Base-by-base conservation (phyloP, 2,888 invertebrate species). In the Agelastica alni region DNA sequence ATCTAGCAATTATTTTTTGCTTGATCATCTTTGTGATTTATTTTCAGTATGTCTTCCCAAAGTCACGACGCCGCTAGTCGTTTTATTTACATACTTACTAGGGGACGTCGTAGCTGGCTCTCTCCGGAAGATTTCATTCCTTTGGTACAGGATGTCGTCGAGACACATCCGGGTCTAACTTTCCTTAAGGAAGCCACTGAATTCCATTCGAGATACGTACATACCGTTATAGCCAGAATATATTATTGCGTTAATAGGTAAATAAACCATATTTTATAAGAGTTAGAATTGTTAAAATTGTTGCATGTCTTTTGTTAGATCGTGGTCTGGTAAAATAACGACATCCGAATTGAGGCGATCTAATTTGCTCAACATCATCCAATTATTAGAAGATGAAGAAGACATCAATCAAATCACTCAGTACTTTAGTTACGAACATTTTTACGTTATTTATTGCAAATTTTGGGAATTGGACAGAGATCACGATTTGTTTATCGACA, bases 401-500 rank as follows among this genome's bases (percentile, higher is more conserved):
- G 97, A 98, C 75, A 97, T 97, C 71, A 98, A 97, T 80, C 93
- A 94, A 80, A 88, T 91, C 63, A 90, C 90, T 67, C 89, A 89
- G 71, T 90, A 85, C 74, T 91, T 91, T 82, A 97, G 97, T 75
- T 99, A 99, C 77, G 99, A 99, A 78, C 99, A 99, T 81, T 99
- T 99, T 80, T 99, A 99, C 81, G 99, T 99, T 57, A 97, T 99
- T 76, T 99, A 99, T 78, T 99, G 99, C 83, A 99, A 99, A 79
- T 99, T 99, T 80, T 99, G 99, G 99, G 99, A 99, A 79, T 79
- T 99, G 74, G 99, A 99, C 78, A 86, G 92, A 60, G 99, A 99
- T 80, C 99, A 99, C 78, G 98, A 99, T 80, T 81, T 99, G 66
- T 91, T 91, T 72, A 97, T 99, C 68, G 94, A 92, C 79, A 93